phyloP scores from a whole-genome alignment of 1,140 invertebrate species.

The Drosophila mauritiana region DNA sequence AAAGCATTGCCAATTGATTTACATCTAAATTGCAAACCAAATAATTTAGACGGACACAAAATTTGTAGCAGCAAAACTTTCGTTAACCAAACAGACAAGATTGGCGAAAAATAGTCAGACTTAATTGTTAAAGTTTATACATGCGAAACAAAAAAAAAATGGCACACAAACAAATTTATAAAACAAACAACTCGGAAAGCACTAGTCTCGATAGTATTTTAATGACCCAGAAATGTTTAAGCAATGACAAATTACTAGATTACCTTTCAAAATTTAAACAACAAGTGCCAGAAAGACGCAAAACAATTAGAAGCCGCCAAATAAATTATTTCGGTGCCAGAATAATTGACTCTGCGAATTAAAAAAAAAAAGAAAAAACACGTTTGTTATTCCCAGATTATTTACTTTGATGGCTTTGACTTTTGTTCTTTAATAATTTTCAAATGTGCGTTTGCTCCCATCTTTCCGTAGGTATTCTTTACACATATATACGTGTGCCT shows the following conservation, averaged over 20 bases:
- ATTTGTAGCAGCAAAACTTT: not conserved
- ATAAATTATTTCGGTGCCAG: constrained; percentile 1
- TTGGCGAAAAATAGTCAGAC: too few species aligned
- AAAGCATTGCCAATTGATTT: too few species aligned
- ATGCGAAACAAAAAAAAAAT: not conserved
- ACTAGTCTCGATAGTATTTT: not conserved
- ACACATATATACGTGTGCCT: constrained; percentile 14
- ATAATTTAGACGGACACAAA: not conserved
- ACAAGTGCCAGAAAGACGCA: not conserved
- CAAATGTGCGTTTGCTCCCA: constrained; percentile 24
- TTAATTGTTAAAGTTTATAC: not conserved
- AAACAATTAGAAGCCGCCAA: not conserved
- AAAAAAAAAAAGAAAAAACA: not conserved
- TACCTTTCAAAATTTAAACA: not conserved
- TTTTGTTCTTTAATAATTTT: constrained; percentile 34
- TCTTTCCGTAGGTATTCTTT: constrained; percentile 4
- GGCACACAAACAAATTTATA: not conserved
- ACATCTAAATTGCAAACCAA: too few species aligned
- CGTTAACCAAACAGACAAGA: not conserved
- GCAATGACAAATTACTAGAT: not conserved
- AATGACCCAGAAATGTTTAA: not conserved
- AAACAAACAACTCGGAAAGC: not conserved
- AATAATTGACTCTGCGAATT: not conserved
- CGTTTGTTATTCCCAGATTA: constrained; percentile 2
- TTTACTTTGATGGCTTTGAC: constrained; percentile 24